These are phyloP conservation scores for Drosophila mayaguana DNA, from an alignment of 2,888 invertebrate species.

Conservation along the genomic window DNA sequence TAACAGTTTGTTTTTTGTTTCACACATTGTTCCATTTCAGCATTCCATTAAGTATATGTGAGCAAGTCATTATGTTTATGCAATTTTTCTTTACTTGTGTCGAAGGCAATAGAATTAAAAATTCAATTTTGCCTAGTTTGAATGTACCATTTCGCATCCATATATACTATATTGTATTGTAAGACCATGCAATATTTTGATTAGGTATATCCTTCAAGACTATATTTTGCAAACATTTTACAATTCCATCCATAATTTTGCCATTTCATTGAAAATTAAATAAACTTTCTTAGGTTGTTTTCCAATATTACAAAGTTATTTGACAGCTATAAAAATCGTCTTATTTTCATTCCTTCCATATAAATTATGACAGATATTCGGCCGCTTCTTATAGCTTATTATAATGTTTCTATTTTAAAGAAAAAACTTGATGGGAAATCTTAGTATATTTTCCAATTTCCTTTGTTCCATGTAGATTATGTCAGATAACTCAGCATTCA, in stretches of 20 bases:
- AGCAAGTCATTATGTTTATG: neutral
- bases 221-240: neutral
- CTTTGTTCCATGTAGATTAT: neutral
- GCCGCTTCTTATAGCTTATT: too few species aligned
- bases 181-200: too few species aligned
- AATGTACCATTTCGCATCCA: neutral
- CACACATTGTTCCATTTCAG: slow-evolving; percentile 1
- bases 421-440: neutral
- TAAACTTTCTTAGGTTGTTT: too few species aligned
- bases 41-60: neutral
- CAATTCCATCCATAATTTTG: neutral
- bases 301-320: too few species aligned
- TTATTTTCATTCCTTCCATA: neutral
- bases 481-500: neutral
- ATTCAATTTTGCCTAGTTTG: neutral
- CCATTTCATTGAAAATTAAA: too few species aligned
- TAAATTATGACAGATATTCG: neutral
- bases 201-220: too few species aligned
- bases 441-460: neutral
- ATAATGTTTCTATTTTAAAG: too few species aligned
- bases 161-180: too few species aligned
- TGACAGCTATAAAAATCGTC: too few species aligned
- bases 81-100: neutral
- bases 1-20: neutral
- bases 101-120: neutral